Evolutionary conservation across 2,888 invertebrate species (phyloP).

Genomic region (Gortyna flavago): DNA sequence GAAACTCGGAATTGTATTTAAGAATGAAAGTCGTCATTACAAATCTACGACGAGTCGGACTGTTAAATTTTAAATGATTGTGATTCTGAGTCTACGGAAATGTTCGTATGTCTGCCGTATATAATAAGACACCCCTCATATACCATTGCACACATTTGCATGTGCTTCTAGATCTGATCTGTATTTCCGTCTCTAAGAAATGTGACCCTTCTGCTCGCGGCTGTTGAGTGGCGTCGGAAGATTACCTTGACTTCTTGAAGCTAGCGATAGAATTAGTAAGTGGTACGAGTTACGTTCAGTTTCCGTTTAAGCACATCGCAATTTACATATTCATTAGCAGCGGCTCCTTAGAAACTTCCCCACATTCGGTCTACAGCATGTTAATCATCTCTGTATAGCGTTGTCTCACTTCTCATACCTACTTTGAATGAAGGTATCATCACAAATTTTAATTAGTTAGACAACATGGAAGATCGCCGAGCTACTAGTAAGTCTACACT

Average conservation of each 20-base stretch:
- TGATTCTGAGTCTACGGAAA: background rate
- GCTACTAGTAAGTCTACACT: too few species aligned
- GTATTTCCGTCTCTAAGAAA: background rate
- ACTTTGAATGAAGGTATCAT: background rate
- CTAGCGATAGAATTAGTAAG: conserved; percentile 38
- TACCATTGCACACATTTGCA: background rate
- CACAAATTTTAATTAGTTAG: background rate
- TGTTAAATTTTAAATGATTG: background rate
- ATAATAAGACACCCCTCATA: background rate
- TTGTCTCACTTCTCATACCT: conserved; percentile 7
- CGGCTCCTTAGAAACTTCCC: conserved; percentile 32
- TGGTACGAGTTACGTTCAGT: conserved; percentile 44
- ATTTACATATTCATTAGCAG: conserved; percentile 56
- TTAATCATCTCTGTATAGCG: background rate
- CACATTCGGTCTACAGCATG: background rate
- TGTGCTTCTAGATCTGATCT: background rate
- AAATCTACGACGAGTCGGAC: background rate
- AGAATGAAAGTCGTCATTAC: background rate
- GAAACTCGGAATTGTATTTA: background rate
- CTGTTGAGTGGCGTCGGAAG: background rate
- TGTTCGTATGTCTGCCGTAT: too few species aligned
- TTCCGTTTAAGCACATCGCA: conserved; percentile 51
- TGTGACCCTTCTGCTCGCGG: conserved; percentile 23
- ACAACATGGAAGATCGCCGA: background rate
- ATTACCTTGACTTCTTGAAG: conserved; percentile 10